Evolutionary conservation across 2,797 vertebrate genomes (phyloP).

Genomic region (Rhinogobio ventralis): DNA sequence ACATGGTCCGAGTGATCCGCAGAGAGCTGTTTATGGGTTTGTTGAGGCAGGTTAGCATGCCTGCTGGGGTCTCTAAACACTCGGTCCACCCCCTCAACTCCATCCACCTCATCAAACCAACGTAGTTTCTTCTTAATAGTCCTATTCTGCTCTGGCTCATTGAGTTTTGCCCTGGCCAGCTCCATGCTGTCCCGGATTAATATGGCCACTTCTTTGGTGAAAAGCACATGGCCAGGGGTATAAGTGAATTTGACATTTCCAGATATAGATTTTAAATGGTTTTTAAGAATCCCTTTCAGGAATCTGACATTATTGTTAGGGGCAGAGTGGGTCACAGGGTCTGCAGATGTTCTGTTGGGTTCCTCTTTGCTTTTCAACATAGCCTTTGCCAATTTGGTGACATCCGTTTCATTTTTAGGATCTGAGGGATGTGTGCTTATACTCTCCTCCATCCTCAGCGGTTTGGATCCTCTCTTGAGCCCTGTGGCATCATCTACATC

Average conservation of each 20-base stretch:
- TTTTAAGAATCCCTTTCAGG: constrained; percentile 90
- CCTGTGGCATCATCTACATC: constrained; percentile 60
- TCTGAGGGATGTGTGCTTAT: constrained; percentile 61
- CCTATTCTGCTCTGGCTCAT: constrained; percentile 70
- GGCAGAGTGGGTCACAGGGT: constrained; percentile 58
- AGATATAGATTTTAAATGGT: constrained; percentile 77
- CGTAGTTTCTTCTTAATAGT: constrained; percentile 81
- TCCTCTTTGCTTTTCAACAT: constrained; percentile 56
- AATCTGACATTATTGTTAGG: constrained; percentile 68
- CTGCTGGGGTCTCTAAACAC: constrained; percentile 43
- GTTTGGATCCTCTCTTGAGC: constrained; percentile 67
- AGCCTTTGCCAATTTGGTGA: constrained; percentile 47
- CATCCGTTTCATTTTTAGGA: constrained; percentile 64
- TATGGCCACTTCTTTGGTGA: constrained; percentile 75
- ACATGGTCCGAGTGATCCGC: constrained; percentile 68
- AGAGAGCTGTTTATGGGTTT: constrained; percentile 56
- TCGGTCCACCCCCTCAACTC: constrained; percentile 57
- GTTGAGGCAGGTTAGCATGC: constrained; percentile 42
- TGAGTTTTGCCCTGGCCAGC: constrained; percentile 78
- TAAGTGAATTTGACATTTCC: constrained; percentile 63
- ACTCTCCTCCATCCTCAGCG: constrained; percentile 62
- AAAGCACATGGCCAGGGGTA: constrained; percentile 68
- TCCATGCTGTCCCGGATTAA: constrained; percentile 89
- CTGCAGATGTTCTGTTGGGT: constrained; percentile 56
- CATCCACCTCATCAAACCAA: constrained; percentile 86